Evolutionary conservation across 1,140 invertebrate species (phyloP), one percentile per base, ranked within the genome.

Genomic region (Musca vetustissima): DNA sequence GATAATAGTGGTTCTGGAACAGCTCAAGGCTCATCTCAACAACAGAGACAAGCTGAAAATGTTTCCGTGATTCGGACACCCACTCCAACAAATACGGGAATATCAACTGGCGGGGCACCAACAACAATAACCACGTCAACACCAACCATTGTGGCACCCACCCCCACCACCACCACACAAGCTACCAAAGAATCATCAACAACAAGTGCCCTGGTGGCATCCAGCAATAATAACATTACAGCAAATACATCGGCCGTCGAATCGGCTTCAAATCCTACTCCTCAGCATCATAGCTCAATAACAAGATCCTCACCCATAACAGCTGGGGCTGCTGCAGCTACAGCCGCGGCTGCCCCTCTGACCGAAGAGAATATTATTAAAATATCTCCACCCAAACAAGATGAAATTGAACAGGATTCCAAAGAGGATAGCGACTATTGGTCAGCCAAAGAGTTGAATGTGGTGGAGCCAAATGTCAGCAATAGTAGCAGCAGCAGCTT

Each of bases 361-460:
- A 80, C 79, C 19, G 79, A 80, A 52, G 79, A 81, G 68, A 81
- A 81, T 70, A 71, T 81, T 1, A 81, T 74, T n/a, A 81, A 81
- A 71, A 76, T 80, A n/a, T 81, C 79, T 13, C 75, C 77, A 69
- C 76, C 78, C n/a, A 76, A 77, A 73, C 73, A 79, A 57, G 76
- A 78, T 70, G 73, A 79, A 70, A 72, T 77, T 2, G 71, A 75
- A 59, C 75, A 78, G 59, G 77, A 78, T 64, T 85, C 84, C 67
- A 89, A 90, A 73, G 89, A 91, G 71, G 90, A 92, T 74, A 90
- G 87, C 75, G 90, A 92, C 76, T 89, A 88, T 74, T 92, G 90
- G 90, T 89, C 89, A 22, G 88, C 89, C 1, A 92, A 92, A 80
- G 90, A 92, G 73, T 86, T 92, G 1, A 78, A 80, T 19, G 91